Base-by-base conservation (phyloP, 1,140 invertebrate species). In the Pentalonia nigronervosa region DNA sequence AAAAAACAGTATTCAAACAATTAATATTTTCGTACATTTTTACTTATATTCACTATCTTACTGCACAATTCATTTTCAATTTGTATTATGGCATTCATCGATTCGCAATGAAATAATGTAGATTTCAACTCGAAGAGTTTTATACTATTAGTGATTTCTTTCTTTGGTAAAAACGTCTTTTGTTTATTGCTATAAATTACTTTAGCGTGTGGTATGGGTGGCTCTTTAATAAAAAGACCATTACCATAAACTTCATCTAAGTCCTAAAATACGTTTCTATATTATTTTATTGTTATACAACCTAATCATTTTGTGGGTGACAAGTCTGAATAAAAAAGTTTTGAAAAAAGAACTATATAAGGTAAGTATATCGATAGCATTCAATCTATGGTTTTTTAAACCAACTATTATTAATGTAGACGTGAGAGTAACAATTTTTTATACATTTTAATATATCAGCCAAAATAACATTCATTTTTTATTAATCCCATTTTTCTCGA, bases 61-160 rank as follows among this genome's bases (percentile, higher is more conserved):
- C 89, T 90, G 7, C 89, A 90, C 21, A 86, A 9, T 56, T 93
- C 91, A 23, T 93, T 93, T 84, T 93, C 76, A n/a, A 53, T 86
- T 86, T 93, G 91, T 20, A 53, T 93, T 21, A 56, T 93, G 8
- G 91, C 91, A 41, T 93, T 36, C 8, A 1, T 0, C 2, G 91
- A 93, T 41, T 93, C 91, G 1, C 1, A 1, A 86, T 86, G 23
- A 45, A 56, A n/a, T 45, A 93, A 93, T 30, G 91, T 36, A 84
- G 91, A n/a, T 84, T 93, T 93, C 30, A 86, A n/a, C 30, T 45
- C 34, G 2, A 93, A 86, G 0, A 86, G 45, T 83, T 30, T 30
- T 34, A 56, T n/a, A 45, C 3, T 41, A 23, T 45, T 48, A 36
- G 7, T 48, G 6, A 41, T 56, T 9, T 86, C 48, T 30, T n/a